Evolutionary conservation across 1,140 invertebrate species (phyloP).

Genomic region (Mesaphorura yosii): DNA sequence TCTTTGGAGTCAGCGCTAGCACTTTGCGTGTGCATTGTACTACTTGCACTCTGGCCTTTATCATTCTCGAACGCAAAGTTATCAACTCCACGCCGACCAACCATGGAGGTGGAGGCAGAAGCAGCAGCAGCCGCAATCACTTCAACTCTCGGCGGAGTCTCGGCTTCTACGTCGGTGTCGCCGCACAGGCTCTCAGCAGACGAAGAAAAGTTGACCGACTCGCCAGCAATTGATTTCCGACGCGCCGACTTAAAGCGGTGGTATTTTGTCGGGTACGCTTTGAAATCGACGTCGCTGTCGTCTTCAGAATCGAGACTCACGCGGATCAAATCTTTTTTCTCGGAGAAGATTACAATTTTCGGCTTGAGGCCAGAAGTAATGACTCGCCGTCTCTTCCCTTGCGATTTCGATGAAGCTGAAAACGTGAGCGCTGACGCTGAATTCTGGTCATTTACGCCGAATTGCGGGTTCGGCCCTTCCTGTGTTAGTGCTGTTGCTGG

Average conservation of each 20-base stretch:
- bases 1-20: too few species aligned
- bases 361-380: slow-evolving; percentile 24
- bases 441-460: too few species aligned
- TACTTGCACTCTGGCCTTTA: too few species aligned
- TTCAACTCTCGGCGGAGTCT: neutral
- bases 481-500: too few species aligned
- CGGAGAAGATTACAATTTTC: slow-evolving; percentile 28
- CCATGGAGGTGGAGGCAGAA: too few species aligned
- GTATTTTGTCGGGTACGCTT: neutral
- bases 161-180: slow-evolving; percentile 7
- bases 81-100: slow-evolving; percentile 13
- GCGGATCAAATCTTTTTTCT: slow-evolving; percentile 27
- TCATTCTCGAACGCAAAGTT: slow-evolving; percentile 28
- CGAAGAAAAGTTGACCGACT: slow-evolving; percentile 10
- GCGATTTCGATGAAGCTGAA: too few species aligned
- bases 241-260: slow-evolving; percentile 6
- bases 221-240: slow-evolving; percentile 17
- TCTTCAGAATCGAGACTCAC: slow-evolving; percentile 27
- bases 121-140: neutral
- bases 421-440: too few species aligned
- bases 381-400: slow-evolving; percentile 14
- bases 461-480: too few species aligned
- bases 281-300: slow-evolving; percentile 20
- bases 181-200: slow-evolving; percentile 9
- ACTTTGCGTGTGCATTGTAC: too few species aligned